Conservation (phyloP, 2,113 vertebrate genomes). For the Argyrosomus japonicus region DNA sequence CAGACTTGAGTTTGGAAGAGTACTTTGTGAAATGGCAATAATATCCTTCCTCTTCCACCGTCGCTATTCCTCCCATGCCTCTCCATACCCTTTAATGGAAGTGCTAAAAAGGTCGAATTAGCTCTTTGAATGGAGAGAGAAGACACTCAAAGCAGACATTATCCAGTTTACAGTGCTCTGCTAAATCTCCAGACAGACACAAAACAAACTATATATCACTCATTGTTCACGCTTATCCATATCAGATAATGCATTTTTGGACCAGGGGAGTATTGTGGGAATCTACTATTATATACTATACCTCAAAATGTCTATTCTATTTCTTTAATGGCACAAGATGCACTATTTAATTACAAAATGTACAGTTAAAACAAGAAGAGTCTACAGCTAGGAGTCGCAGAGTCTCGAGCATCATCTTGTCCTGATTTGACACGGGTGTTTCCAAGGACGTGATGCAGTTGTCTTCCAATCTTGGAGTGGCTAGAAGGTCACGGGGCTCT, state of each 20-base stretch:
- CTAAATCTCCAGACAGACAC: not conserved
- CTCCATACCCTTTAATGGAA: slow-evolving; percentile 18
- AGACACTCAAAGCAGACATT: not conserved
- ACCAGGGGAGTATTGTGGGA: not conserved
- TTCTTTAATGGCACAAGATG: too few species aligned
- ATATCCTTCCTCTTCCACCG: slow-evolving; percentile 15
- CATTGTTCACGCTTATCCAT: not conserved
- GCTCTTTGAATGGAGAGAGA: not conserved
- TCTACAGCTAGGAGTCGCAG: slow-evolving; percentile 79
- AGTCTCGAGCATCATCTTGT: slow-evolving; percentile 88
- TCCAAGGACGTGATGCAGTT: slow-evolving; percentile 88
- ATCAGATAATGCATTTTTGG: not conserved
- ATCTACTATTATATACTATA: not conserved
- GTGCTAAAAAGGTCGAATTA: not conserved
- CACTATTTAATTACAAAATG: too few species aligned
- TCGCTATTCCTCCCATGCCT: not conserved
- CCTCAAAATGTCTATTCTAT: too few species aligned
- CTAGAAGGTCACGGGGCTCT: slow-evolving; percentile 87
- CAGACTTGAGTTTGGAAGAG: slow-evolving; percentile 8
- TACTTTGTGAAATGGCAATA: slow-evolving; percentile 11
- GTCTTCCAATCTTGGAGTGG: slow-evolving; percentile 88
- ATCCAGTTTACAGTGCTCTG: not conserved
- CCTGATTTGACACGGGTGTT: slow-evolving; percentile 83
- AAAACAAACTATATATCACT: not conserved
- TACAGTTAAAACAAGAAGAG: too few species aligned